Conservation (phyloP, 2,888 invertebrate genomes). For the Pardosa pseudoannulata region DNA sequence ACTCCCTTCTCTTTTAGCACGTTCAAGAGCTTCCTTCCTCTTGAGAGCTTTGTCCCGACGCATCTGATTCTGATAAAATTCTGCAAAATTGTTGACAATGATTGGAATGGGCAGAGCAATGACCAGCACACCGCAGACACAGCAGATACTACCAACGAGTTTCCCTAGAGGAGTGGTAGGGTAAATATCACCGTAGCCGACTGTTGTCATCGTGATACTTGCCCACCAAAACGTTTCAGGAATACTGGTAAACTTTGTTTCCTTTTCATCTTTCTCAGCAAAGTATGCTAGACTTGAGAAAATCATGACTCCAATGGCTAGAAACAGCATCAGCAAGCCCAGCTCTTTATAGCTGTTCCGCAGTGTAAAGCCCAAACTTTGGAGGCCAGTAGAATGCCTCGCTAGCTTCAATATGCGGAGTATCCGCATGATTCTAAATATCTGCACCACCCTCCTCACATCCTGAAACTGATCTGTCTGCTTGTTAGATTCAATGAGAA, state of each 20-base stretch:
- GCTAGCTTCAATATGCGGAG: slow-evolving; percentile 96
- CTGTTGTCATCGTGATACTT: slow-evolving; percentile 99
- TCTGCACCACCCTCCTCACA: slow-evolving; percentile 97
- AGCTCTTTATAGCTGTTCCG: slow-evolving; percentile 99
- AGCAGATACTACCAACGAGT: slow-evolving; percentile 99
- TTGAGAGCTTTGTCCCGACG: slow-evolving; percentile 98
- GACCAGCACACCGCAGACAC: slow-evolving; percentile 99
- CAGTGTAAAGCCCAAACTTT: slow-evolving; percentile 98
- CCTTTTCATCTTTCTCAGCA: slow-evolving; percentile 98
- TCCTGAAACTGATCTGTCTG: slow-evolving; percentile 83
- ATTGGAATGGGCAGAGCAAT: slow-evolving; percentile 99
- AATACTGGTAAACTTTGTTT: slow-evolving; percentile 98
- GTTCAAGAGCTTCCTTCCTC: slow-evolving; percentile 96
- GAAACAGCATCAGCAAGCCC: slow-evolving; percentile 98
- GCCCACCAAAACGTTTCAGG: slow-evolving; percentile 99
- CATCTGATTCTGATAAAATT: slow-evolving; percentile 99
- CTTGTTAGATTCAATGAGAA: slow-evolving; percentile 97
- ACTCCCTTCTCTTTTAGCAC: slow-evolving; percentile 97
- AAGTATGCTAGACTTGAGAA: slow-evolving; percentile 99
- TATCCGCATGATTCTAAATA: slow-evolving; percentile 98
- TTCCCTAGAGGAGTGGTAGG: slow-evolving; percentile 99
- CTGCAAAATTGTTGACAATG: slow-evolving; percentile 99
- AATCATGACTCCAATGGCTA: slow-evolving; percentile 99
- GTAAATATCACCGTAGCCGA: slow-evolving; percentile 98
- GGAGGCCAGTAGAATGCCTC: slow-evolving; percentile 98